Conservation (phyloP, 2,113 vertebrate genomes). For the Oncorhynchus tshawytscha region DNA sequence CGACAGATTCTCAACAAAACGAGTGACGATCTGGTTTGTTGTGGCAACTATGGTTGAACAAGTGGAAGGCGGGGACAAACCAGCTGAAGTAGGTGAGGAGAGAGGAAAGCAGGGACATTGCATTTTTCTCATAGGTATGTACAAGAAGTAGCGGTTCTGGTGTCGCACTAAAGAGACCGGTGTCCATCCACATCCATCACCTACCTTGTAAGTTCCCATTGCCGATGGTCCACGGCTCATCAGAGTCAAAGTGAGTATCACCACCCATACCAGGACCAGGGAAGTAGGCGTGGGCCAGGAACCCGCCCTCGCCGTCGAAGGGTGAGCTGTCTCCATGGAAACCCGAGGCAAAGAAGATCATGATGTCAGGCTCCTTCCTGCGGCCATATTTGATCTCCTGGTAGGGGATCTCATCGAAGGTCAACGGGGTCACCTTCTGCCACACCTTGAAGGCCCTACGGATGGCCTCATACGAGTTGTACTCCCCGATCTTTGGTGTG, state of each 20-base stretch:
- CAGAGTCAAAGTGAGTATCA: slow-evolving; percentile 92
- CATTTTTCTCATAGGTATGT: not conserved
- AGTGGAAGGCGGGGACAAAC: not conserved
- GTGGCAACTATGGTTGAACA: not conserved
- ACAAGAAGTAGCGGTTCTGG: not conserved
- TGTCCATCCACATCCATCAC: slow-evolving; percentile 23
- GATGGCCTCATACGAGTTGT: slow-evolving; percentile 84
- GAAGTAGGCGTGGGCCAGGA: slow-evolving; percentile 95
- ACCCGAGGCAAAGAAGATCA: slow-evolving; percentile 95
- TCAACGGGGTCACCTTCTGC: slow-evolving; percentile 86
- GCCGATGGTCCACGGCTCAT: slow-evolving; percentile 95
- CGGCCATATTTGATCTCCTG: slow-evolving; percentile 86
- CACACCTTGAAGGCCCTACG: slow-evolving; percentile 88
- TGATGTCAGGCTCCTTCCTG: slow-evolving; percentile 91
- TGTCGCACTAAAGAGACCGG: not conserved
- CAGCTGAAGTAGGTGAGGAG: not conserved
- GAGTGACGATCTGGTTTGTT: slow-evolving; percentile 27
- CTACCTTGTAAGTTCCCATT: slow-evolving; percentile 87
- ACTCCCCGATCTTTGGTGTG: slow-evolving; percentile 90
- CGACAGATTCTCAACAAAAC: slow-evolving; percentile 3
- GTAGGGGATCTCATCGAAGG: slow-evolving; percentile 89
- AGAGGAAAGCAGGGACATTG: not conserved
- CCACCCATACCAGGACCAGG: slow-evolving; percentile 95
- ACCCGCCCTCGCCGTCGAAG: slow-evolving; percentile 93
- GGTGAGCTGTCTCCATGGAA: slow-evolving; percentile 98